Evolutionary conservation across 2,113 vertebrate species (phyloP), one percentile per base, ranked within the genome.

Genomic region (Tyrannus savana): DNA sequence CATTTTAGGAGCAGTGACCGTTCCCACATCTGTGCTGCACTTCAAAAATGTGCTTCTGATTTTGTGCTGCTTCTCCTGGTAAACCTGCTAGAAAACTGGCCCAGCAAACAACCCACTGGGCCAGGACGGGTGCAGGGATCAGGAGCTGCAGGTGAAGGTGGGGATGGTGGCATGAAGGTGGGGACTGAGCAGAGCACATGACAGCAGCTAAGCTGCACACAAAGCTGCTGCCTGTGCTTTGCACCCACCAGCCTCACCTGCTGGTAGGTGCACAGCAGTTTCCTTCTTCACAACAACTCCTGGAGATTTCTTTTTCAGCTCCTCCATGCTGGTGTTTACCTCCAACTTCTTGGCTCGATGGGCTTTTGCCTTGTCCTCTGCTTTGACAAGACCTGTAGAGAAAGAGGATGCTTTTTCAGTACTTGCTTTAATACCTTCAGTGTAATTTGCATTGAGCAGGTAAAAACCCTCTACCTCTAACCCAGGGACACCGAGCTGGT

Each of bases 311-410:
- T 98, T 99, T 87, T 98, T 98, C 67, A 97, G 79, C 7, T 99
- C 99, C 42, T 99, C 98, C 0, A 46, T 84, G 90, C 95, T 96
- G 82, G 97, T 86, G 77, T 55, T 96, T 23, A 97, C 98, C 71
- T 99, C 98, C 84, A 98, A 28, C 95, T 98, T 99, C 97, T 99
- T 99, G 42, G 96, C 98, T 44, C 99, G 98, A 44, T 98, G 98
- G 22, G 98, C 98, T 93, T 99, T 99, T 7, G 99, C 98, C 86
- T 99, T 99, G 95, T 99, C 99, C 92, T 99, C 99, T 14, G 98
- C 98, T 96, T 99, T 99, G 83, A 98, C 98, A 68, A 99, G 98
- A 69, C 99, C 99, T 99, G 92, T 12, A 25, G 64, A 53, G 22
- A 41, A 53, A 92, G 33, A 24, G 35, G 56, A 47, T 42, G 75